Evolutionary conservation across 1,140 invertebrate genomes (phyloP).

Genomic region (Cardiocondyla obscurior): DNA sequence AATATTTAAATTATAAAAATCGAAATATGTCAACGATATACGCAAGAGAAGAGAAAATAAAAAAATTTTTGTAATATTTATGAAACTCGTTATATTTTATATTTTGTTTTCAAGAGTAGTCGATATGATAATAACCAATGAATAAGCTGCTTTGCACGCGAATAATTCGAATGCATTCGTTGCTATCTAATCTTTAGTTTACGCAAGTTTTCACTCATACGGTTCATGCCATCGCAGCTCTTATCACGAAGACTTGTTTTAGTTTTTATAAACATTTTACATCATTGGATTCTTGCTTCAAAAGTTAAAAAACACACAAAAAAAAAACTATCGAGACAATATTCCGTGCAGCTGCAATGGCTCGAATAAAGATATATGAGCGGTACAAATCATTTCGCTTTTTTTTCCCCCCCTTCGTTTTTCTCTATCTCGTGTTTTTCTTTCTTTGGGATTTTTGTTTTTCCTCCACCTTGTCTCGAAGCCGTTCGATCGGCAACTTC

Average conservation of each 20-base stretch:
- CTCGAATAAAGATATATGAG: conserved; percentile 14
- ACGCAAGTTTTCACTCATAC: conserved; percentile 19
- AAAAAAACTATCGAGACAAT: not conserved
- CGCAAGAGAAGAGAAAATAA: not conserved
- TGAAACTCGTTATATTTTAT: not conserved
- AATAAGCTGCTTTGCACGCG: not conserved
- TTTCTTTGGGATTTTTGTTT: not conserved
- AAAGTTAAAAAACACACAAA: not conserved
- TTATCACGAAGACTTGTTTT: conserved; percentile 8
- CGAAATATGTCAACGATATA: not conserved
- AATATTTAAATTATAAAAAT: no score
- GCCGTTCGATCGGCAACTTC: conserved; percentile 49
- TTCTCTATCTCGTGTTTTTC: not conserved
- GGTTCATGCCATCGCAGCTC: not conserved
- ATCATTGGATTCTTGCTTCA: not conserved
- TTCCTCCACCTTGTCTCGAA: not conserved
- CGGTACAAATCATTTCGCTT: not conserved
- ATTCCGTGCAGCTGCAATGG: not conserved
- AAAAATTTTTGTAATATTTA: not conserved
- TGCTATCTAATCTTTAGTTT: conserved; percentile 43
- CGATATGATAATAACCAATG: conserved; percentile 20
- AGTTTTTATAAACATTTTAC: conserved; percentile 18
- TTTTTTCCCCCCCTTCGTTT: not conserved
- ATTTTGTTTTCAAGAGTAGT: conserved; percentile 13
- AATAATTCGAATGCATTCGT: conserved; percentile 15